phyloP scores from a whole-genome alignment of 1,140 invertebrate species.

The Planococcus citri region DNA sequence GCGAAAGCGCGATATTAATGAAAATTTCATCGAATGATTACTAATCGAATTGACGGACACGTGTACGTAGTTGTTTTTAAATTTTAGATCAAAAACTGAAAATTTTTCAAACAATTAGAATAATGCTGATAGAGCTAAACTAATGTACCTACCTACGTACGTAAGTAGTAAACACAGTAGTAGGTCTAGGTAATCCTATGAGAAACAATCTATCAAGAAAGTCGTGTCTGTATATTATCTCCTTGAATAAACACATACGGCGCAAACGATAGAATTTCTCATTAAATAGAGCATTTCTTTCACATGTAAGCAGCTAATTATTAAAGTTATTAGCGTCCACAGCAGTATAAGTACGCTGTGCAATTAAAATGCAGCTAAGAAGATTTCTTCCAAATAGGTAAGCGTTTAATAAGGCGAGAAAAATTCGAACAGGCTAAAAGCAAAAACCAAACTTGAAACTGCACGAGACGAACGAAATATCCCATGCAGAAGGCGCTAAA shows the following conservation, averaged over 20 bases:
- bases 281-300: conserved; percentile 8
- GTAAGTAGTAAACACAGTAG: too few species aligned
- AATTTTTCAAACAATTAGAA: too few species aligned
- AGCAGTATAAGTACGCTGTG: too few species aligned
- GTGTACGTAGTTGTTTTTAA: too few species aligned
- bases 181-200: not conserved
- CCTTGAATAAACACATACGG: not conserved
- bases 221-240: not conserved
- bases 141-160: too few species aligned
- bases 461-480: not conserved
- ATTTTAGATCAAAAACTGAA: too few species aligned
- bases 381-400: not conserved
- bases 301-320: not conserved
- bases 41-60: too few species aligned
- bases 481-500: not conserved
- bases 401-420: not conserved
- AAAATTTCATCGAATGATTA: too few species aligned
- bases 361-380: not conserved
- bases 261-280: not conserved
- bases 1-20: too few species aligned
- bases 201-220: not conserved
- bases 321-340: not conserved
- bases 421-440: not conserved
- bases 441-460: too few species aligned
- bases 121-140: too few species aligned